Base-by-base conservation (phyloP, 2,888 invertebrate species). In the Athalia circularis region DNA sequence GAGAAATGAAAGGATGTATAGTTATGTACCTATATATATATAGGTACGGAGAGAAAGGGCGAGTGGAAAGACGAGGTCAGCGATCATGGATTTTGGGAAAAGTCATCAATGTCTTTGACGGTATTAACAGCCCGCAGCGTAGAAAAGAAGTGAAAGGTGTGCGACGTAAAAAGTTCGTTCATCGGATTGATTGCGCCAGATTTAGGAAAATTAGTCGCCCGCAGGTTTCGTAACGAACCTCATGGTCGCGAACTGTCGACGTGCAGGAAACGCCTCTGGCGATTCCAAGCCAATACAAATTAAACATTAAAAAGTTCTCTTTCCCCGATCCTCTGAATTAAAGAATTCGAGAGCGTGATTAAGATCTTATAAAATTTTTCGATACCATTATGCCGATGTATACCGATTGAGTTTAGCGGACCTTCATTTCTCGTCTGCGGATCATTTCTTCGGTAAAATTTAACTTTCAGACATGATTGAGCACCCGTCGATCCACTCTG, bases 121-220 rank as follows among this genome's bases (percentile, higher is more conserved):
- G 8, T 52, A n/a, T n/a, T n/a, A 7, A 9, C 11, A 9, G 52
- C 29, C 29, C 29, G 29, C 29, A 29, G 29, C 1, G 13, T n/a
- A 59, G 11, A 59, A 59, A 62, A 68, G 8, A 57, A n/a, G 70
- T 11, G 47, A 45, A 43, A 11, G 13, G 59, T 57, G 59, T 47
- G 47, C 45, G 57, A 72, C 45, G 59, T 43, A 57, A 45, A 72
- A 47, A 59, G 72, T 45, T 72, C 59, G 57, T 72, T 3, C 13
- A 15, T 67, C 70, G 76, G 80, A 80, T 82, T 82, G 80, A 82
- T 81, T 80, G 80, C 79, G 59, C 74, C 76, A 80, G 81, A 77
- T 78, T 79, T 64, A 64, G 79, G 80, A 79, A 80, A 81, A 81
- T 80, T 76, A 80, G 80, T 79, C 79, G 81, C 76, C 79, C 74